A percentile compares a stretch with the other conserved stretches of the same genome.
Conservation (phyloP, 2,797 vertebrate genomes). For the Pangasius mekongensis region DNA sequence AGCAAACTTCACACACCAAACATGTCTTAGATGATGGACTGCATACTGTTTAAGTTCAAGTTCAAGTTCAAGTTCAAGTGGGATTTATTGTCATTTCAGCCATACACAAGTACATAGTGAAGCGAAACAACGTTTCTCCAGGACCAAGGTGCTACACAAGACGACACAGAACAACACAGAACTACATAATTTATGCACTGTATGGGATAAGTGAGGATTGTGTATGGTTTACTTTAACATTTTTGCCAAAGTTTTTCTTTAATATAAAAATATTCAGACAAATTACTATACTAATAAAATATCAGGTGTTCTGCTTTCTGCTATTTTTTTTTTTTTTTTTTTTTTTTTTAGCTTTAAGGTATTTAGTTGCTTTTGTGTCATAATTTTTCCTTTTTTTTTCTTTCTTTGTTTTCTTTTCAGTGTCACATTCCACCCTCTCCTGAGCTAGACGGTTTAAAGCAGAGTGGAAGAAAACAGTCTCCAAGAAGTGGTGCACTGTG, state of each 20-base stretch:
- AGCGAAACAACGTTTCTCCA: too few species aligned
- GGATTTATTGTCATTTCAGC: too few species aligned
- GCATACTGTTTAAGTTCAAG: neutral
- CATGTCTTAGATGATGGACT: neutral
- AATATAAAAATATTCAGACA: neutral
- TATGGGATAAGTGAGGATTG: neutral
- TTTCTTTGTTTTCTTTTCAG: conserved; percentile 21
- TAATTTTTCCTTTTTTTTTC: neutral
- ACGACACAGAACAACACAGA: too few species aligned
- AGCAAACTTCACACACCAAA: neutral
- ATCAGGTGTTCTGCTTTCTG: neutral
- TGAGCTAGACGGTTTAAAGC: neutral
- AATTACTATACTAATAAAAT: neutral
- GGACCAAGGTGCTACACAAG: too few species aligned
- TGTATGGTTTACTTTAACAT: neutral
- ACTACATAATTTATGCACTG: neutral
- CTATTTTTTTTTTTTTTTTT: too few species aligned
- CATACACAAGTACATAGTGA: too few species aligned
- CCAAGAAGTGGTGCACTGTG: conserved; percentile 27
- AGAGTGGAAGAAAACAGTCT: neutral
- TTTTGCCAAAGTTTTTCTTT: neutral
- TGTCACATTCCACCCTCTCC: conserved; percentile 38
- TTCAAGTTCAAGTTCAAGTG: too few species aligned
- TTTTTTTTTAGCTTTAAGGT: neutral
- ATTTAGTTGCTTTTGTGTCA: neutral